Percentiles rank a stretch among this genome's conserved stretches.
Evolutionary conservation across 2,113 vertebrate genomes (phyloP).

Genomic region (Embiotoca jacksoni): DNA sequence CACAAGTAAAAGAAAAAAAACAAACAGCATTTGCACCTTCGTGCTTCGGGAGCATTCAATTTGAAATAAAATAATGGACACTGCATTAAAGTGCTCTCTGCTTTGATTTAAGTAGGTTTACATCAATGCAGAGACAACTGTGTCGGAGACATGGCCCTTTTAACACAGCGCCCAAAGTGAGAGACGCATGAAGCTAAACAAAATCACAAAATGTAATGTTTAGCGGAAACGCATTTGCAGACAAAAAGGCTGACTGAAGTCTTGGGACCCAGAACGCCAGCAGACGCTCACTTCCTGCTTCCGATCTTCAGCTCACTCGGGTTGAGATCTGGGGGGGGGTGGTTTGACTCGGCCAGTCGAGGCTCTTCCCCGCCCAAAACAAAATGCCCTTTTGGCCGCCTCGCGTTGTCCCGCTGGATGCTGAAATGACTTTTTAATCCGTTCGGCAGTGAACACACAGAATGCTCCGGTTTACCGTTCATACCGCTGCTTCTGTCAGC

Average conservation of each 20-base stretch:
- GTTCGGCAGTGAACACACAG: constrained; percentile 4
- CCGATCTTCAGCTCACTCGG: too few relatives aligned
- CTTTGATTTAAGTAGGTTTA: not conserved
- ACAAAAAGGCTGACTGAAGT: not conserved
- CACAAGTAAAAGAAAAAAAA: too few relatives aligned
- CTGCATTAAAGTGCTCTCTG: not conserved
- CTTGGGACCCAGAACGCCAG: not conserved
- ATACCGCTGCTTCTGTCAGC: constrained; percentile 10
- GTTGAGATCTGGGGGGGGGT: not conserved
- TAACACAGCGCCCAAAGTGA: not conserved
- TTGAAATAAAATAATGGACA: not conserved
- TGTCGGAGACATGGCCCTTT: not conserved
- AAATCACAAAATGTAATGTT: not conserved
- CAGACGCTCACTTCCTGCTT: too few relatives aligned
- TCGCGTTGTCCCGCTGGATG: not conserved
- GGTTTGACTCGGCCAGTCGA: not conserved
- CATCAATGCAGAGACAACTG: not conserved
- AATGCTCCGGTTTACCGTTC: constrained; percentile 4
- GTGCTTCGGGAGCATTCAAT: not conserved
- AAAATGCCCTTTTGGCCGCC: not conserved
- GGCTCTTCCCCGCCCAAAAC: not conserved
- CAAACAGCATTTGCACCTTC: not conserved
- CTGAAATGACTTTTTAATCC: constrained; percentile 1
- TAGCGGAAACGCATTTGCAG: not conserved
- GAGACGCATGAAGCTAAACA: not conserved